Percentiles rank a stretch among this genome's conserved stretches.
Conservation (phyloP, 2,888 invertebrate species). For the Erebia aethiops region DNA sequence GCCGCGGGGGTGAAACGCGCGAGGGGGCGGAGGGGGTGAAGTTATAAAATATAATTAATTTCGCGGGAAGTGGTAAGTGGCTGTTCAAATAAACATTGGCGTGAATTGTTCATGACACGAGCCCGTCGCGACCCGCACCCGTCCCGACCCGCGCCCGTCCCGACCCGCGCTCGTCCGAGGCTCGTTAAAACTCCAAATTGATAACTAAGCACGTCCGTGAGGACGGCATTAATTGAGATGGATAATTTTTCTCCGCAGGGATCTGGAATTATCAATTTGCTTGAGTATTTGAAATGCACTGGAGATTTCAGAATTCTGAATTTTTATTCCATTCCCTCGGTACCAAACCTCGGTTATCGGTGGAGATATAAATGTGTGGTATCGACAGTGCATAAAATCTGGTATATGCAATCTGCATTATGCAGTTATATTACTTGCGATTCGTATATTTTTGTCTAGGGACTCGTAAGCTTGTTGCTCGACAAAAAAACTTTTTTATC, state of each 20-base stretch:
- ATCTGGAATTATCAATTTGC: background rate
- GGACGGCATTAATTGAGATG: conserved; percentile 3
- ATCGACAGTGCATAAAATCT: background rate
- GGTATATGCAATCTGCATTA: background rate
- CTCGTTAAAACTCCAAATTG: background rate
- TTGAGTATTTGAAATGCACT: background rate
- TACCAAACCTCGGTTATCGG: background rate
- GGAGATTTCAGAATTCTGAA: background rate
- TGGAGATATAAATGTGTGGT: background rate
- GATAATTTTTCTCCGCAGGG: background rate
- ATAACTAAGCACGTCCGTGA: background rate
- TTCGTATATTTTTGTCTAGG: no score
- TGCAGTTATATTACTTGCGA: background rate
- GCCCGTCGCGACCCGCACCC: no score
- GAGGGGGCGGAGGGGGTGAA: background rate
- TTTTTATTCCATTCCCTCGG: background rate
- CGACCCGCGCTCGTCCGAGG: background rate
- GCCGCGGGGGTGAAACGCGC: background rate
- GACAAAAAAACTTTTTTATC: no score
- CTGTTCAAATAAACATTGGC: conserved; percentile 8
- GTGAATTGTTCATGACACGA: background rate
- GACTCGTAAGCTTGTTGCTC: no score
- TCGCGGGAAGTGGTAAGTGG: background rate
- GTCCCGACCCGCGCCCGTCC: background rate
- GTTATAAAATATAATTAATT: background rate